Base-by-base conservation (phyloP, 2,888 invertebrate species). In the Aspidiotus destructor region DNA sequence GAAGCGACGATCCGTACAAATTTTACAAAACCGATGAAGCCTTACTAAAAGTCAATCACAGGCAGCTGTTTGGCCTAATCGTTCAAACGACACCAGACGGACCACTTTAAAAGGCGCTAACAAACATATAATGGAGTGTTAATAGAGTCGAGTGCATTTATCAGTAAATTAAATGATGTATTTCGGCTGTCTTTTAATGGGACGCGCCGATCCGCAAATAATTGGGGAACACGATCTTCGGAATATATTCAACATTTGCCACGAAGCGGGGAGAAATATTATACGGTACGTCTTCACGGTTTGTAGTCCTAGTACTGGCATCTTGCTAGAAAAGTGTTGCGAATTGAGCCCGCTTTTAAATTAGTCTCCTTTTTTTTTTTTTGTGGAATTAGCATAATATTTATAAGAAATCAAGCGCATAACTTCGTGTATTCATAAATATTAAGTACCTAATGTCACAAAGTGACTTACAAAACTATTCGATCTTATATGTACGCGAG, bases 111-210 rank as follows among this genome's bases (percentile, higher is more conserved):
- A 67, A 67, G 58, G 67, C 67, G 60, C 67, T 67, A 67, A 67
- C 58, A 58, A 67, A 67, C 60, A 67, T 42, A 67, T 67, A 67
- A 67, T 67, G 44, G 67, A 15, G 48, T 58, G 48, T 67, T 67
- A 67, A 67, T 67, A 67, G 67, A 67, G 58, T 67, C 52, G 67
- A 67, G 58, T 67, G 52, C 41, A 61, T 67, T 67, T 67, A 58
- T 67, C 67, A 58, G 40, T 48, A 57, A 60, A 67, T 67, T 67
- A 67, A 67, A 67, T 28, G 28, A 28, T 58, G 48, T 60, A 28
- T 48, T 63, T 16, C n/a, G n/a, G 48, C 48, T 13, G 48, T 48
- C 48, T n/a, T 48, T 48, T 48, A 48, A 48, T 6, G n/a, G 11
- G 11, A n/a, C 28, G 28, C 28, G 28, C 28, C 28, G 11, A 48